Evolutionary conservation across 2,888 invertebrate genomes (phyloP), one percentile per base, ranked within the genome.

Genomic region (Lepidocyrtinus sp.): DNA sequence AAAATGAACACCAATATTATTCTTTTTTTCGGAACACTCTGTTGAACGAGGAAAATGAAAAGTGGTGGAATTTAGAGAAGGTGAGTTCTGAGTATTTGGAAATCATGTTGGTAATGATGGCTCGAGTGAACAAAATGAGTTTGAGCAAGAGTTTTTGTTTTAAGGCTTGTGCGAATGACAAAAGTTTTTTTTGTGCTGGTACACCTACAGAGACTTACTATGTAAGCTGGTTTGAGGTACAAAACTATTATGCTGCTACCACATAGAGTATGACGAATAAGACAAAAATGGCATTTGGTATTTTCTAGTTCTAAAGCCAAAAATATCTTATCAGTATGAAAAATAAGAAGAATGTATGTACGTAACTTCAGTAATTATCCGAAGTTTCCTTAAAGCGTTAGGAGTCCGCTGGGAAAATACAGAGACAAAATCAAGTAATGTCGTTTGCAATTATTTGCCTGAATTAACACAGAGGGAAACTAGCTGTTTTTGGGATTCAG

Each of bases 381-480:
- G 63, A 73, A 73, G 50, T 55, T n/a, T 63, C 64, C 50, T 46
- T 45, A 50, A 70, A n/a, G 55, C 55, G 17, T 74, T 74, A 74
- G 27, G n/a, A n/a, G 74, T 67, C 67, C 74, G 22, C 3, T n/a
- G 73, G 65, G 62, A 61, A 2, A 21, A 36, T 12, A 36, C 36
- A 36, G 21, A 59, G 17, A 15, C 21, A 7, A 12, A 36, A 36
- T 36, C 36, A 36, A 36, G 12, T 36, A 7, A 36, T 75, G 75
- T 75, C 75, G 75, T 68, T 67, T 75, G 63, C 36, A 68, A 75
- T 69, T 75, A 75, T 75, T 75, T 69, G 75, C 75, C 50, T 46
- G 68, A 68, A 55, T 75, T 36, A 36, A 5, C 36, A 36, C 5
- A 36, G 36, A 36, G 36, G 12, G 36, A 36, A 7, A 68, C 75